Evolutionary conservation across 37 sponge, comb jelly and placozoan genomes (phyloP).

Genomic region (Beroe ovata): DNA sequence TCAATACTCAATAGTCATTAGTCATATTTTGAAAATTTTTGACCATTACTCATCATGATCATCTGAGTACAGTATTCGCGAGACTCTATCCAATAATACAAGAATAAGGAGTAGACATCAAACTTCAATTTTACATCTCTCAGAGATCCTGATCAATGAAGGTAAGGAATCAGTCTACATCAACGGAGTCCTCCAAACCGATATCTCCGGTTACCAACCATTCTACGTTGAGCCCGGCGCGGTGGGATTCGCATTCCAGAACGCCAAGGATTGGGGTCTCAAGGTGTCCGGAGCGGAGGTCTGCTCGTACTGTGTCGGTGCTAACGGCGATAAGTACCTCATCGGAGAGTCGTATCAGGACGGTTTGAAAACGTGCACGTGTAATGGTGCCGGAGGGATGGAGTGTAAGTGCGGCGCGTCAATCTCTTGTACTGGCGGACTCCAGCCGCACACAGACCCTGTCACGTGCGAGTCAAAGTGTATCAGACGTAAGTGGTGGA

Average conservation of each 20-base stretch:
- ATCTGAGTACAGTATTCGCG: too few species aligned
- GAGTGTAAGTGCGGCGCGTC: not conserved
- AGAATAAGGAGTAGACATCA: too few species aligned
- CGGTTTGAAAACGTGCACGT: slow-evolving; percentile 34
- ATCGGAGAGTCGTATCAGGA: not conserved
- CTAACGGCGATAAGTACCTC: not conserved
- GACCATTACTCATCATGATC: too few species aligned
- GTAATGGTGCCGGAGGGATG: not conserved
- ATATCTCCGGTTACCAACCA: slow-evolving; percentile 5
- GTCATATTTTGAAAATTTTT: too few species aligned
- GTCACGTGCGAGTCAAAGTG: slow-evolving; percentile 26
- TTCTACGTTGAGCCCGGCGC: slow-evolving; percentile 10
- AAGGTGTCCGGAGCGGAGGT: slow-evolving; percentile 36
- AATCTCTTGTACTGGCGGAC: slow-evolving; percentile 7
- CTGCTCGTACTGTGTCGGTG: slow-evolving; percentile 17
- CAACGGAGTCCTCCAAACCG: not conserved
- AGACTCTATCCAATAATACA: too few species aligned
- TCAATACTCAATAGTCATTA: too few species aligned
- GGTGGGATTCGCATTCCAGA: slow-evolving; percentile 27
- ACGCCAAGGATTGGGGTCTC: not conserved
- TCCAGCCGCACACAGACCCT: not conserved
- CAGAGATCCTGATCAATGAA: slow-evolving; percentile 23
- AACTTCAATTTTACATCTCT: too few species aligned
- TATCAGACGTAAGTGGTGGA: slow-evolving; percentile 30
- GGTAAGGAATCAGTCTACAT: slow-evolving; percentile 26